These are phyloP conservation scores for Papilio polytes DNA, from an alignment of 1,140 invertebrate species.

Conservation along the genomic window DNA sequence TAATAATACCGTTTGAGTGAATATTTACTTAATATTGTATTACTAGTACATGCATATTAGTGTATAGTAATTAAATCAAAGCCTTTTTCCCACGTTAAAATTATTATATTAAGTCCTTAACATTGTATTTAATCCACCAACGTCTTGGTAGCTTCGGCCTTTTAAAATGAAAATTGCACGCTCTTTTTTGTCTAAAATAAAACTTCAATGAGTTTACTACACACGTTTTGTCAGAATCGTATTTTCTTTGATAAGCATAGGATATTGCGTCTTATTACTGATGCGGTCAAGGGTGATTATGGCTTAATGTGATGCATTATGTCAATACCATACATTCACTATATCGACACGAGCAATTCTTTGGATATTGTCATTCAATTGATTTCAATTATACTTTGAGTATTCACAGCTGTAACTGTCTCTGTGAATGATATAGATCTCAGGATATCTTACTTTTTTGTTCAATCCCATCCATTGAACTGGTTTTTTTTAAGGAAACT, in stretches of 20 bases:
- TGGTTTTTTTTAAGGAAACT: background rate
- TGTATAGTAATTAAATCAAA: too few relatives aligned
- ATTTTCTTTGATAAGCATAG: background rate
- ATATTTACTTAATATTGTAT: too few relatives aligned
- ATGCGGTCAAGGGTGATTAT: background rate
- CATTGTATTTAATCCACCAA: too few relatives aligned
- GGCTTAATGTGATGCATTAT: slow-evolving; percentile 6
- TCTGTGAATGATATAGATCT: background rate
- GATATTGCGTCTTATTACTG: background rate
- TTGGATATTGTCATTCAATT: slow-evolving; percentile 15
- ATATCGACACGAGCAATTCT: background rate
- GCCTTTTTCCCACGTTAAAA: too few relatives aligned
- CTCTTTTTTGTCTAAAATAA: too few relatives aligned
- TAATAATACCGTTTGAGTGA: too few relatives aligned
- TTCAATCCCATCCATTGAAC: background rate
- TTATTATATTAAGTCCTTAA: too few relatives aligned
- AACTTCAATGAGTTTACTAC: slow-evolving; percentile 6
- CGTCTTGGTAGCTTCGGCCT: too few relatives aligned
- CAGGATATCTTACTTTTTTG: background rate
- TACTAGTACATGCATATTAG: too few relatives aligned
- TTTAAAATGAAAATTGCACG: too few relatives aligned
- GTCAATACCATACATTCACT: background rate
- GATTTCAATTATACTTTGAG: slow-evolving; percentile 20
- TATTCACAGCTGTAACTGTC: slow-evolving; percentile 4
- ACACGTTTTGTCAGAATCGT: slow-evolving; percentile 6